Evolutionary conservation across 2,113 vertebrate species (phyloP).

Genomic region (Antigone vipio): DNA sequence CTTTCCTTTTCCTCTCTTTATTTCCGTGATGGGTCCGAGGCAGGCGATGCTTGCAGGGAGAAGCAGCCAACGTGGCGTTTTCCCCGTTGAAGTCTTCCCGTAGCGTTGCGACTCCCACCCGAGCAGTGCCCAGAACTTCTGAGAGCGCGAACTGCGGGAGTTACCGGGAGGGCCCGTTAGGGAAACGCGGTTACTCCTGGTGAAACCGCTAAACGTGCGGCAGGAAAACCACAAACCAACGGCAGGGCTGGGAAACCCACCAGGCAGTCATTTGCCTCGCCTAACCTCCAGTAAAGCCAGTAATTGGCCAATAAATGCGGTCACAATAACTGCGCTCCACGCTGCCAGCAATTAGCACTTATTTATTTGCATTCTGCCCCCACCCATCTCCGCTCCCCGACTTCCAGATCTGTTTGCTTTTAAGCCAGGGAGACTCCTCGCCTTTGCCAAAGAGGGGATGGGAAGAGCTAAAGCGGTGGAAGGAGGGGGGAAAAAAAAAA

Average conservation of each 20-base stretch:
- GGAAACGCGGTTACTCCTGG: fast-evolving
- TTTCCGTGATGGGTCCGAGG: too few species aligned
- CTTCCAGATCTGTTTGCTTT: not conserved
- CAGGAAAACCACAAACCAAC: not conserved
- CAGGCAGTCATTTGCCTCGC: constrained; percentile 25
- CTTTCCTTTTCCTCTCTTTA: too few species aligned
- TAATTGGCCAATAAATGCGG: constrained; percentile 78
- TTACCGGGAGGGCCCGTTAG: fast-evolving
- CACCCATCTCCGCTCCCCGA: not conserved
- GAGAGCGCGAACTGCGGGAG: not conserved
- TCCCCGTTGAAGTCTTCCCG: fast-evolving
- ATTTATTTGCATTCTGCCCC: constrained; percentile 63
- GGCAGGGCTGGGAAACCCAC: not conserved
- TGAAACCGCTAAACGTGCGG: not conserved
- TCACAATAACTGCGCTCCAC: not conserved
- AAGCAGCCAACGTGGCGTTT: not conserved
- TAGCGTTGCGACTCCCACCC: not conserved
- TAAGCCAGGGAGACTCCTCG: not conserved
- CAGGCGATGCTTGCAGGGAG: not conserved
- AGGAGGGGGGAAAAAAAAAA: not conserved
- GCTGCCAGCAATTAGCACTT: constrained; percentile 70
- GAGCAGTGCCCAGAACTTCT: fast-evolving
- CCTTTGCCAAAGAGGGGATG: not conserved
- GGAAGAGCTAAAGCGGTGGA: fast-evolving
- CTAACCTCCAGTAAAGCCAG: constrained; percentile 52